Evolutionary conservation across 2,888 invertebrate genomes (phyloP), one percentile per base, ranked within the genome.

Genomic region (Volucella inflata): DNA sequence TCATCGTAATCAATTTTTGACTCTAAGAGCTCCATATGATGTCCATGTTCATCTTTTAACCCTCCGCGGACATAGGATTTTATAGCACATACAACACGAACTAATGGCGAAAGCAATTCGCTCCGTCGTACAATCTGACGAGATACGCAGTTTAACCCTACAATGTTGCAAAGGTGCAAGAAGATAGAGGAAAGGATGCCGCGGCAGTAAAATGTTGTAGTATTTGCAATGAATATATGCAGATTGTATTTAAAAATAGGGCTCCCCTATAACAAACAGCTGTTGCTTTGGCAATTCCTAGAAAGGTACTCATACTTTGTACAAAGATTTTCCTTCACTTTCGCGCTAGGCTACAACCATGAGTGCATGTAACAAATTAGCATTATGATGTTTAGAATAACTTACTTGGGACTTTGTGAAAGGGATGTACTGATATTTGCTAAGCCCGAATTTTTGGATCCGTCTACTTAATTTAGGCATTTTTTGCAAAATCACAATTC

Each of bases 61-160:
- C 16, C 8, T 36, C 30, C 46, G 55, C 36, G 46, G 64, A 57
- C 48, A 60, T 46, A 3, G 53, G 50, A 70, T 70, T 70, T 57
- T 55, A 70, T 62, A 62, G 16, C 40, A 38, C 67, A 65, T 42
- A 70, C 60, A 17, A 59, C 59, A 59, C 75, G 50, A 76, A 48
- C 75, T 76, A 76, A 76, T 75, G 57, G 68, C 76, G 50, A 76
- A 68, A 70, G 55, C 40, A 64, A 64, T 57, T 71, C 40, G 50
- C 38, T 36, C 42, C 44, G 2, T 55, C 14, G 21, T 62, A 8
- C 8, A 30, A n/a, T n/a, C n/a, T n/a, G n/a, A n/a, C n/a, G n/a
- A 17, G 36, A 65, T 65, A 42, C 40, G 64, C 59, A 57, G 57
- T 68, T 55, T 36, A 14, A 14, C 55, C 16, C 44, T 59, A 42